These are phyloP conservation scores for Chrysolina americana DNA, from an alignment of 2,888 invertebrate genomes.

Conservation along the genomic window DNA sequence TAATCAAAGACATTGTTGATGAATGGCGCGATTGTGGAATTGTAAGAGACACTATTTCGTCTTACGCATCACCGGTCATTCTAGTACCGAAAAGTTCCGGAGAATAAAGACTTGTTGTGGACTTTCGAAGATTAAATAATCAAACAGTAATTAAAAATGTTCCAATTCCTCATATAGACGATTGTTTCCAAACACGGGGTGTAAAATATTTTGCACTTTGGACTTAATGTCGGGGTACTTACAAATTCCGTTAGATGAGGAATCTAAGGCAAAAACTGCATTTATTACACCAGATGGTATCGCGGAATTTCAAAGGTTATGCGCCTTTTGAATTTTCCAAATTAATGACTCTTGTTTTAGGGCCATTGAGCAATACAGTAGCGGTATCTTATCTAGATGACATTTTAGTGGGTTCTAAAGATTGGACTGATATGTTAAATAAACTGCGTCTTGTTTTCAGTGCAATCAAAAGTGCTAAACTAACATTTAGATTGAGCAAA, in stretches of 20 bases:
- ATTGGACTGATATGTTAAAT: background rate
- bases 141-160: slow-evolving; percentile 44
- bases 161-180: slow-evolving; percentile 37
- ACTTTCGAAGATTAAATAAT: slow-evolving; percentile 45
- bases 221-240: background rate
- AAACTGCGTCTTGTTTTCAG: background rate
- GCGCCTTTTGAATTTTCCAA: background rate
- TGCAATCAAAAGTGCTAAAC: background rate
- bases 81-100: slow-evolving; percentile 42
- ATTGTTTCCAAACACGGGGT: slow-evolving; percentile 31
- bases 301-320: background rate
- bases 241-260: background rate
- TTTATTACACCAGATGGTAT: background rate
- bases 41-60: slow-evolving; percentile 43
- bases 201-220: too few species aligned
- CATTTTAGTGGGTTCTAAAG: background rate
- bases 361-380: background rate
- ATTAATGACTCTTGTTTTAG: background rate
- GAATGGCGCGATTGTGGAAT: slow-evolving; percentile 29
- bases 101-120: slow-evolving; percentile 47
- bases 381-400: too few species aligned
- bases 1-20: background rate
- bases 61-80: slow-evolving; percentile 46
- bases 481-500: background rate
- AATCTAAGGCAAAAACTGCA: background rate